A percentile compares a stretch with the other conserved stretches of the same genome.
Evolutionary conservation across 2,797 vertebrate species (phyloP).

Genomic region (Paramormyrops hopkinsi): DNA sequence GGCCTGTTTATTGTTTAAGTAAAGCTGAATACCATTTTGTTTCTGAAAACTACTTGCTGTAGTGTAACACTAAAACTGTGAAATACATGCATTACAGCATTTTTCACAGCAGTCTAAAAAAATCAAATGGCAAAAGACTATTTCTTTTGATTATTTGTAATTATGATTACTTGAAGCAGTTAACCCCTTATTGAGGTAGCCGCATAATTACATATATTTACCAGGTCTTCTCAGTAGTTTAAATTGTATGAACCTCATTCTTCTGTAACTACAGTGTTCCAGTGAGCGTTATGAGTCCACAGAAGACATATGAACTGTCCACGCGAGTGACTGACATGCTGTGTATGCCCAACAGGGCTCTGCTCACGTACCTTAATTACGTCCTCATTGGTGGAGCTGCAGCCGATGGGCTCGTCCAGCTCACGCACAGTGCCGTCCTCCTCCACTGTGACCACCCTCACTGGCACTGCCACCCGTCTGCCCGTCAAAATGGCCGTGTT

Average conservation of each 20-base stretch:
- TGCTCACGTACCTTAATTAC: slow-evolving; percentile 58
- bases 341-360: neutral
- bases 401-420: slow-evolving; percentile 58
- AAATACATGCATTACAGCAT: neutral
- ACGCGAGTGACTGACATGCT: neutral
- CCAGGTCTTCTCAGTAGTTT: neutral
- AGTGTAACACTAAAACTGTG: neutral
- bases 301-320: neutral
- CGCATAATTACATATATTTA: neutral
- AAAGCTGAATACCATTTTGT: neutral
- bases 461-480: slow-evolving; percentile 52
- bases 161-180: neutral
- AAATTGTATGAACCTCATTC: neutral
- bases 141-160: neutral
- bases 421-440: slow-evolving; percentile 63
- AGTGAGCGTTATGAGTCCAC: neutral
- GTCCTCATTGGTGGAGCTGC: slow-evolving; percentile 62
- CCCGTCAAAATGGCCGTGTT: slow-evolving; percentile 69
- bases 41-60: neutral
- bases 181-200: neutral
- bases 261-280: neutral
- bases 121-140: neutral
- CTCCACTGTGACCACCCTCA: slow-evolving; percentile 67
- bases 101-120: neutral
- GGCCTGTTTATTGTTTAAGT: neutral